phyloP scores from a whole-genome alignment of 1,140 invertebrate species.

The Steinernema feltiae region DNA sequence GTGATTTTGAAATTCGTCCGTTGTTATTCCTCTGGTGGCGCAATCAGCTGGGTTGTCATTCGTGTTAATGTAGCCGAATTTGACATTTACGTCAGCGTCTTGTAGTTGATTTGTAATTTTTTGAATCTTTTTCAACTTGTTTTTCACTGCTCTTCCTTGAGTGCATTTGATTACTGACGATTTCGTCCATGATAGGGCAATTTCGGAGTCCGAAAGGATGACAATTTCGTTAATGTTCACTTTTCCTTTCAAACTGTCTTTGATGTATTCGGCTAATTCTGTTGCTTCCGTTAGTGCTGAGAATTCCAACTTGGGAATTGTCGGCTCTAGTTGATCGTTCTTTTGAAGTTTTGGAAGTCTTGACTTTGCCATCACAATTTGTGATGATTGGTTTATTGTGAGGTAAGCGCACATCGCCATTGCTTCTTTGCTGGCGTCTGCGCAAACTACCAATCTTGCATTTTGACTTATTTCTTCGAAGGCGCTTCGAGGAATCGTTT shows the following conservation, averaged over 20 bases:
- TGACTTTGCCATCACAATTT: slow-evolving; percentile 11
- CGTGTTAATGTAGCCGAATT: background rate
- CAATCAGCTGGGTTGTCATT: background rate
- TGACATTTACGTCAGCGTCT: background rate
- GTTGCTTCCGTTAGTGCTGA: background rate
- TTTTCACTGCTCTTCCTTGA: background rate
- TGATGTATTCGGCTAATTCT: background rate
- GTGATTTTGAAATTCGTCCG: background rate
- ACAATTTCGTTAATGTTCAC: background rate
- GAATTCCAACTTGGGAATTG: slow-evolving; percentile 20
- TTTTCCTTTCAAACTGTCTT: background rate
- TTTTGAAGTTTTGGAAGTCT: background rate
- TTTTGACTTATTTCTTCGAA: background rate
- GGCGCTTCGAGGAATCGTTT: background rate
- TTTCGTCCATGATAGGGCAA: background rate
- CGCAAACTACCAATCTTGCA: background rate
- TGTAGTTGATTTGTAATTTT: background rate
- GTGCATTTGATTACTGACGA: background rate
- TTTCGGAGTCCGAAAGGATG: slow-evolving; percentile 14
- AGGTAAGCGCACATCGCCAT: slow-evolving; percentile 7
- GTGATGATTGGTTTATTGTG: background rate
- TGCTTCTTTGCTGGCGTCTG: slow-evolving; percentile 19
- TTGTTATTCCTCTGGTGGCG: background rate
- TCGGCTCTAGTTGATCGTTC: slow-evolving; percentile 10
- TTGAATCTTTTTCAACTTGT: background rate